Evolutionary conservation across 1,140 invertebrate genomes (phyloP).

Genomic region (Temnothorax curvispinosus): DNA sequence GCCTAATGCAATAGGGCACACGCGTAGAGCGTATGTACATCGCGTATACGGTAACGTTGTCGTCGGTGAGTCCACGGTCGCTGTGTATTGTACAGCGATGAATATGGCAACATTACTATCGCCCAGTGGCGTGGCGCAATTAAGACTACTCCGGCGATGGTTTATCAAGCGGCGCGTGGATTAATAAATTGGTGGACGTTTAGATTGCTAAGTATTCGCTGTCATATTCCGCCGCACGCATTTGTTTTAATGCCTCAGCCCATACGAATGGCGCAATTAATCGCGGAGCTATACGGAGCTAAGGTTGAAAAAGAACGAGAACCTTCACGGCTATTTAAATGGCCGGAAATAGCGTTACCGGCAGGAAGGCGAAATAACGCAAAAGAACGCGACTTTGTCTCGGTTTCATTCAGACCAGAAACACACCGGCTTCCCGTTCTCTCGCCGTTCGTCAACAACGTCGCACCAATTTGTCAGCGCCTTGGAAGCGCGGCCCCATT

Average conservation of each 20-base stretch:
- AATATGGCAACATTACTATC: conserved; percentile 20
- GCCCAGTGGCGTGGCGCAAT: conserved; percentile 18
- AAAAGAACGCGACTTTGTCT: conserved; percentile 45
- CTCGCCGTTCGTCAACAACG: conserved; percentile 68
- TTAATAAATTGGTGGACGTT: conserved; percentile 36
- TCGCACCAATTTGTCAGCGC: conserved; percentile 73
- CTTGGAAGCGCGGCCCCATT: conserved; percentile 5
- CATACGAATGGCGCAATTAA: conserved; percentile 34
- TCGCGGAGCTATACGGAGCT: neutral
- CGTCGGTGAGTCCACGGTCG: neutral
- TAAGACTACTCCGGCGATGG: conserved; percentile 12
- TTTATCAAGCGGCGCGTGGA: conserved; percentile 19
- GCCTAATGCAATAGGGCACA: neutral
- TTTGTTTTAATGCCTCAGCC: neutral
- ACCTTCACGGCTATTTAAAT: conserved; percentile 31
- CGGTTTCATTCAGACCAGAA: conserved; percentile 54
- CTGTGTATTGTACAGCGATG: neutral
- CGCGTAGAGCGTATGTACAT: neutral
- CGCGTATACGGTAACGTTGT: neutral
- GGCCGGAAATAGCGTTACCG: conserved; percentile 23
- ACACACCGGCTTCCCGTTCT: neutral
- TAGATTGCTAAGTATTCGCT: neutral
- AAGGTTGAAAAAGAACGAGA: neutral
- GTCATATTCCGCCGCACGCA: neutral
- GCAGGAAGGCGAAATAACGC: neutral